A percentile compares a stretch with the other conserved stretches of the same genome.
Evolutionary conservation across 2,113 vertebrate genomes (phyloP).

Genomic region (Morone chrysops): DNA sequence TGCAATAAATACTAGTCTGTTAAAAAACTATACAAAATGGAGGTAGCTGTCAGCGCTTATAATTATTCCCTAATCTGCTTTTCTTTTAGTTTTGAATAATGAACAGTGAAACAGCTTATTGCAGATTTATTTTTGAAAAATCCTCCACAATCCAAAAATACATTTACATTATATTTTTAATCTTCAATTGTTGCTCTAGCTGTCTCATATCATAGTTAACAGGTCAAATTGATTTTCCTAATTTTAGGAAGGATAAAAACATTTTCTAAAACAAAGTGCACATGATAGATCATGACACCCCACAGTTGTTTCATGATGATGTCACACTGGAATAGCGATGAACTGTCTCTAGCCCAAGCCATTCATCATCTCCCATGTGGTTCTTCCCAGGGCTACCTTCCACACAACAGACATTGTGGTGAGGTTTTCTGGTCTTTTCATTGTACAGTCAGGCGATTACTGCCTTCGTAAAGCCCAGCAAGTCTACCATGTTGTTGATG

Average conservation of each 20-base stretch:
- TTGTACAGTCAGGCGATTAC: slow-evolving; percentile 27
- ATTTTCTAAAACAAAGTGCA: not conserved
- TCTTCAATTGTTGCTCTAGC: not conserved
- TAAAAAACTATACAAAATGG: not conserved
- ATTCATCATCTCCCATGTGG: not conserved
- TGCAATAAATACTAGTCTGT: slow-evolving; percentile 2
- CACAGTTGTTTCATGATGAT: not conserved
- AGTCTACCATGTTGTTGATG: not conserved
- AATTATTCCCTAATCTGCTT: not conserved
- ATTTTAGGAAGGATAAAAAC: not conserved
- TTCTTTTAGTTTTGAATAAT: slow-evolving; percentile 6
- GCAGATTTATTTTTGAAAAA: not conserved
- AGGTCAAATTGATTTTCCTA: not conserved
- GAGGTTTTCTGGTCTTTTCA: slow-evolving; percentile 30
- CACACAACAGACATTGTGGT: slow-evolving; percentile 7
- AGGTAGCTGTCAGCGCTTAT: not conserved
- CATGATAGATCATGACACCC: not conserved
- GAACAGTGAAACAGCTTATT: not conserved
- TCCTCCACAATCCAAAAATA: not conserved
- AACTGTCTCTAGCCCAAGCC: not conserved
- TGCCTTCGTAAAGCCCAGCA: slow-evolving; percentile 4
- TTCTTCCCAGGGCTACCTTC: not conserved
- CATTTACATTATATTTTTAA: not conserved
- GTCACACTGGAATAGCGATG: not conserved
- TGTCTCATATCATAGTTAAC: not conserved